These are phyloP conservation scores for Notoglanidium macrostoma DNA, from an alignment of 2,797 vertebrate genomes.

Conservation along the genomic window DNA sequence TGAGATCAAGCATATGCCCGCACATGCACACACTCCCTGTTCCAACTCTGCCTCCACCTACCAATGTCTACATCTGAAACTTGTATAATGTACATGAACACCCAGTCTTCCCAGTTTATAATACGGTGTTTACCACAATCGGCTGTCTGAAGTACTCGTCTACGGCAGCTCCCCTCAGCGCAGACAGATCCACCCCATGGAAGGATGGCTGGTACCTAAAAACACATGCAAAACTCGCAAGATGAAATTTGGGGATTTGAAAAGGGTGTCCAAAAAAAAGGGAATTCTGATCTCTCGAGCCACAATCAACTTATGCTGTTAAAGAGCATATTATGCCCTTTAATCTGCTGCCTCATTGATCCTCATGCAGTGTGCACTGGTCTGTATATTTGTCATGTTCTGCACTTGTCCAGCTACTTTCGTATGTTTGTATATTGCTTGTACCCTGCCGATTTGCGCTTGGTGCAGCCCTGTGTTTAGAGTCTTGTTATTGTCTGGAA, in stretches of 20 bases:
- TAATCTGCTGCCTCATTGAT: neutral
- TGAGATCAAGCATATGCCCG: slow-evolving; percentile 1
- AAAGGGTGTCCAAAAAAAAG: neutral
- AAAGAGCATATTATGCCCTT: too few species aligned
- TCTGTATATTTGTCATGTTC: neutral
- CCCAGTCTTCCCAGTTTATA: neutral
- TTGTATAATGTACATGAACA: neutral
- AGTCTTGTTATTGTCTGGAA: neutral
- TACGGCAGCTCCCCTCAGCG: slow-evolving; percentile 91
- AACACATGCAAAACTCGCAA: neutral
- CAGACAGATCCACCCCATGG: slow-evolving; percentile 94
- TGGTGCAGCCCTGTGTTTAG: neutral
- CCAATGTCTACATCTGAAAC: neutral
- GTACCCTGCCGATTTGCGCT: neutral
- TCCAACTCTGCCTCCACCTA: neutral
- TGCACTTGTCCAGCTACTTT: neutral
- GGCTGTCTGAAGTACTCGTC: slow-evolving; percentile 96
- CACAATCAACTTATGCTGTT: neutral
- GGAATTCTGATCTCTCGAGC: neutral
- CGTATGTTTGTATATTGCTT: neutral
- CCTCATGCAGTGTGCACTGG: neutral
- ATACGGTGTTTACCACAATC: slow-evolving; percentile 80
- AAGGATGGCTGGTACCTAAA: slow-evolving; percentile 93
- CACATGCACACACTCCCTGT: neutral
- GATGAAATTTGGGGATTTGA: neutral